Percentiles rank a stretch among this genome's conserved stretches.
These are phyloP conservation scores for Ophraella communa DNA, from an alignment of 2,888 invertebrate genomes.

Conservation along the genomic window DNA sequence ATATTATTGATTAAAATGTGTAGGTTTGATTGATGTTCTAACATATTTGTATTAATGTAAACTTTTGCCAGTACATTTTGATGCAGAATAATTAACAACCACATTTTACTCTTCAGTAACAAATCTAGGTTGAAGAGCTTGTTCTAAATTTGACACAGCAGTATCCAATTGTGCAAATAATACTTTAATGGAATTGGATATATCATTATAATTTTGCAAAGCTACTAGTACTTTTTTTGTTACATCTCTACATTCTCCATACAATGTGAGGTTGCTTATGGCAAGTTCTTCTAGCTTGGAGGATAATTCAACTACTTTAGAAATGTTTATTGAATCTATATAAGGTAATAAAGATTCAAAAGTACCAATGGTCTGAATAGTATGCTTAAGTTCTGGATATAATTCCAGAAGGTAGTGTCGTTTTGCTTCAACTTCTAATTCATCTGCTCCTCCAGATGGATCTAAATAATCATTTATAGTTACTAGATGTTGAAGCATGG, in stretches of 20 bases:
- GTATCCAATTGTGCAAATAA: slow-evolving; percentile 60
- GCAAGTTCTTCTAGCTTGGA: slow-evolving; percentile 59
- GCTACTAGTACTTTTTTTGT: slow-evolving; percentile 57
- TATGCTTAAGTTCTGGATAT: slow-evolving; percentile 60
- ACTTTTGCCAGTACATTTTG: background rate
- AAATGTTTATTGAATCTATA: slow-evolving; percentile 58
- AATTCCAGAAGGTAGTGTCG: slow-evolving; percentile 60
- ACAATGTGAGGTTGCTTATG: slow-evolving; percentile 55
- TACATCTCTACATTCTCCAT: slow-evolving; percentile 56
- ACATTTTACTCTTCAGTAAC: slow-evolving; percentile 44
- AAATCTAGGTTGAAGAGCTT: slow-evolving; percentile 55
- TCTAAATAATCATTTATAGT: slow-evolving; percentile 61
- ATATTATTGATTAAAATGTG: background rate
- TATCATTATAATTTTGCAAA: slow-evolving; percentile 61
- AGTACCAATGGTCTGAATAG: slow-evolving; percentile 53
- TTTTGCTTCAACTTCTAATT: slow-evolving; percentile 60
- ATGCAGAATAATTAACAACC: background rate
- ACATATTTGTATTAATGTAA: background rate
- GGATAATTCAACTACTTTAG: slow-evolving; percentile 58
- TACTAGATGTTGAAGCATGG: slow-evolving; percentile 59
- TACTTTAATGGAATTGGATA: slow-evolving; percentile 60
- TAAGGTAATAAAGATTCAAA: slow-evolving; percentile 58
- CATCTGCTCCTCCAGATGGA: slow-evolving; percentile 58
- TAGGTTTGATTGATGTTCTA: background rate
- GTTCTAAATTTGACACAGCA: slow-evolving; percentile 59